A percentile compares a stretch with the other conserved stretches of the same genome.
phyloP scores from a whole-genome alignment of 2,888 invertebrate species.

The Anthophora plumipes region DNA sequence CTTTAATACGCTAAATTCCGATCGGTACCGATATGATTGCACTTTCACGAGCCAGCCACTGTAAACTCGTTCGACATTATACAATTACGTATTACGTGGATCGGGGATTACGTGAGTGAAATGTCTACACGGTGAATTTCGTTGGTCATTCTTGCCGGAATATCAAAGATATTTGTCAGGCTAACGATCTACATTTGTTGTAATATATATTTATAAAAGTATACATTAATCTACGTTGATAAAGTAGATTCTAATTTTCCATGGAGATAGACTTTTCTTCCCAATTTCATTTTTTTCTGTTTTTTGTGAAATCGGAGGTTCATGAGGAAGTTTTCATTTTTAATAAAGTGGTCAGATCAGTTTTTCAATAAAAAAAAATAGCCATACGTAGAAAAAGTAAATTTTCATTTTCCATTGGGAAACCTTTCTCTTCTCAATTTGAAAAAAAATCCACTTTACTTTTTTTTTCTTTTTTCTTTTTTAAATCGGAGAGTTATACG shows the following conservation, averaged over 20 bases:
- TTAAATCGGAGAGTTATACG: too few relatives aligned
- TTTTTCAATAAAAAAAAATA: too few relatives aligned
- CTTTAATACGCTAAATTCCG: constrained; percentile 46
- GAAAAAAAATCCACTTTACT: too few relatives aligned
- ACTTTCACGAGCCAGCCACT: constrained; percentile 49
- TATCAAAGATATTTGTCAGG: background rate
- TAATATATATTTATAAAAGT: background rate
- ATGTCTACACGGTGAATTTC: constrained; percentile 3
- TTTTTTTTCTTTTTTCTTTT: too few relatives aligned
- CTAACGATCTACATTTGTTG: background rate
- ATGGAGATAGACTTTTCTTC: too few relatives aligned
- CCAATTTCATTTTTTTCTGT: too few relatives aligned
- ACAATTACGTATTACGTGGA: constrained; percentile 48
- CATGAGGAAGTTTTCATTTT: too few relatives aligned
- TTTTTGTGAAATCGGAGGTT: too few relatives aligned
- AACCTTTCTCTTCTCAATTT: too few relatives aligned
- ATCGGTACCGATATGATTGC: constrained; percentile 44
- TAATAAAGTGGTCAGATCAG: too few relatives aligned
- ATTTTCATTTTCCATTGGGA: too few relatives aligned
- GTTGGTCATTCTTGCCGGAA: background rate
- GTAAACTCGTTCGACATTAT: constrained; percentile 46
- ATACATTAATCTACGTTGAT: background rate
- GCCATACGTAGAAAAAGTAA: too few relatives aligned
- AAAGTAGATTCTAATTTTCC: background rate
- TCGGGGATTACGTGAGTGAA: constrained; percentile 42